These are phyloP conservation scores for Notospermus geniculatus DNA, from an alignment of 1,140 invertebrate species.

Conservation along the genomic window DNA sequence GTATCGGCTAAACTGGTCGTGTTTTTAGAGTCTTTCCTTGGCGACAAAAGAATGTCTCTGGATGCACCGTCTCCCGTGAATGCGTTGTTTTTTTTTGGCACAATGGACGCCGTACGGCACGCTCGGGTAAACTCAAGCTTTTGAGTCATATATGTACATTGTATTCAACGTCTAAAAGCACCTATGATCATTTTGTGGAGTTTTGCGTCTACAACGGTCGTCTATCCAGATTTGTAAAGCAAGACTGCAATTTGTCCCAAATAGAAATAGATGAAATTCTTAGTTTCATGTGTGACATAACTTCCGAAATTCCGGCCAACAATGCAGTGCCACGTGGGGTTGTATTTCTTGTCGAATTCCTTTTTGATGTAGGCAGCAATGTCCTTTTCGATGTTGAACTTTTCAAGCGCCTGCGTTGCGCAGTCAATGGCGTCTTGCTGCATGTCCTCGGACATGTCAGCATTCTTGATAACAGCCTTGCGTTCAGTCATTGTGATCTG, in stretches of 20 bases:
- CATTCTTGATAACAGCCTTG: conserved; percentile 99
- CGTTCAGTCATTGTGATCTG: conserved; percentile 78
- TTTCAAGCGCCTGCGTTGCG: conserved; percentile 96
- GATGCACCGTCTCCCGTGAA: no score
- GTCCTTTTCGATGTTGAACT: conserved; percentile 99
- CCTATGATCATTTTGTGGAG: no score
- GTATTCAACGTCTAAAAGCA: no score
- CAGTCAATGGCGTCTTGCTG: conserved; percentile 99
- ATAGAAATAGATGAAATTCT: conserved; percentile 97
- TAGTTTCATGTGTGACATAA: conserved; percentile 94
- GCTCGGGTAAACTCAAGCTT: no score
- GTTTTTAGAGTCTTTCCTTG: no score
- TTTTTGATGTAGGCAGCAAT: conserved; percentile 97
- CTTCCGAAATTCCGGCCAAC: conserved; percentile 91
- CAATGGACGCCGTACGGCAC: no score
- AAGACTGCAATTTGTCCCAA: conserved; percentile 95
- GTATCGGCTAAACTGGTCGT: no score
- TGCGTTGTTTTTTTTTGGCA: no score
- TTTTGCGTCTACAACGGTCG: no score
- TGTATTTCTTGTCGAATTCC: conserved; percentile 87
- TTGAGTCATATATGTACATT: no score
- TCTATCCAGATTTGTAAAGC: conserved; percentile 91
- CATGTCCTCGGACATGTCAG: conserved; percentile 99
- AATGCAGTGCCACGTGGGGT: conserved; percentile 67
- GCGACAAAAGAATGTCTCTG: no score